These are phyloP conservation scores for Polymixis flavicincta DNA, from an alignment of 2,888 invertebrate species.

Conservation along the genomic window DNA sequence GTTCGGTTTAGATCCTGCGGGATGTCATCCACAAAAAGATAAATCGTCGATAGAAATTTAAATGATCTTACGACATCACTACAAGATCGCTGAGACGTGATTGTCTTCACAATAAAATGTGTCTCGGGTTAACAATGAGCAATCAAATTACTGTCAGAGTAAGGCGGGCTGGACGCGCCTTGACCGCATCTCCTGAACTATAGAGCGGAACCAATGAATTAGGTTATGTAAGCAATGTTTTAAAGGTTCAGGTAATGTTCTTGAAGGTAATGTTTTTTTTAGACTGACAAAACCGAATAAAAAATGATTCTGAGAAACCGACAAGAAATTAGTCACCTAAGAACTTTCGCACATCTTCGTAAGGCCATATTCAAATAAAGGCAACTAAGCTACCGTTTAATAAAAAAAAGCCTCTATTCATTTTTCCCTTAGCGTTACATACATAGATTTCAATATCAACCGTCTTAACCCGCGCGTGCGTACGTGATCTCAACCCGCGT, in stretches of 20 bases:
- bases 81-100: slow-evolving; percentile 74
- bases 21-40: no score
- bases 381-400: slow-evolving; percentile 64
- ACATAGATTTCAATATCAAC: slow-evolving; percentile 90
- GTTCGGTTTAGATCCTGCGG: no score
- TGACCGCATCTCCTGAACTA: slow-evolving; percentile 77
- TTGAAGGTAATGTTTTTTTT: not conserved
- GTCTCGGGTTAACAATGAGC: slow-evolving; percentile 87
- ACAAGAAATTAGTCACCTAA: not conserved
- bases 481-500: slow-evolving; percentile 88
- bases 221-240: slow-evolving; percentile 24
- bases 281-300: no score
- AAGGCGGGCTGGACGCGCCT: slow-evolving; percentile 72
- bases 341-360: slow-evolving; percentile 18
- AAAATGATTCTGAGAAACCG: not conserved
- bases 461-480: slow-evolving; percentile 88
- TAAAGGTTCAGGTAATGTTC: not conserved
- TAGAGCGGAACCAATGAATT: slow-evolving; percentile 63
- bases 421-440: slow-evolving; percentile 82
- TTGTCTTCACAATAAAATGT: slow-evolving; percentile 86
- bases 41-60: slow-evolving; percentile 1
- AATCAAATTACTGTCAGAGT: slow-evolving; percentile 87
- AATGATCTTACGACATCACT: slow-evolving; percentile 47
- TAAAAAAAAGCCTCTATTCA: slow-evolving; percentile 69
- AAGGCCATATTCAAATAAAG: slow-evolving; percentile 60